Conservation (phyloP, 1,140 invertebrate genomes). For the Lethrus apterus region DNA sequence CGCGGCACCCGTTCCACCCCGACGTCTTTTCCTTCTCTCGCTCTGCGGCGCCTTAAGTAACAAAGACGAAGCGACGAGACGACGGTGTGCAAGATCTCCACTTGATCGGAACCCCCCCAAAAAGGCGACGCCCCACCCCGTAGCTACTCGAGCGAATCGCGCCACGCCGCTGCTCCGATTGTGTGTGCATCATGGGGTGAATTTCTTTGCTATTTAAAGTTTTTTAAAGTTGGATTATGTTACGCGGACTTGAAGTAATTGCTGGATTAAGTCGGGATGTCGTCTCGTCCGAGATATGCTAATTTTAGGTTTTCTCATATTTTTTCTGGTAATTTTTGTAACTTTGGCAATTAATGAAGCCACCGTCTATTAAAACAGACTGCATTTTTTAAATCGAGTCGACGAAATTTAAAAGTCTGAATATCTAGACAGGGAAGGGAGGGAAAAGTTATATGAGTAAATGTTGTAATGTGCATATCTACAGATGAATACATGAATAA, state of each 20-base stretch:
- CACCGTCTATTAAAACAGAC: no score
- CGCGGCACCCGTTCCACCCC: no score
- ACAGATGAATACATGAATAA: no score
- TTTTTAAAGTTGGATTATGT: slow-evolving; percentile 20
- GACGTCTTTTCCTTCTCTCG: neutral
- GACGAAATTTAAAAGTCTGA: no score
- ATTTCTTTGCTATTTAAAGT: slow-evolving; percentile 20
- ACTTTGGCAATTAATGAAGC: no score
- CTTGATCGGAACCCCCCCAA: slow-evolving; percentile 21
- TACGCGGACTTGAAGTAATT: slow-evolving; percentile 18
- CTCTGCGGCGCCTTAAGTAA: slow-evolving; percentile 16
- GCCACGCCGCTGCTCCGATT: slow-evolving; percentile 26
- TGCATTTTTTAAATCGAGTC: no score
- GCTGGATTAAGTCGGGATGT: slow-evolving; percentile 16
- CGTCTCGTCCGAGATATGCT: no score
- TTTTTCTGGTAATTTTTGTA: no score
- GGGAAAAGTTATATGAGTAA: no score
- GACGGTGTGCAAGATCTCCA: slow-evolving; percentile 23
- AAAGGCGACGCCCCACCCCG: slow-evolving; percentile 11
- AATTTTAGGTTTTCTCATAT: no score
- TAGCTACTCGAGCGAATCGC: slow-evolving; percentile 26
- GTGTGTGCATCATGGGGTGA: slow-evolving; percentile 21
- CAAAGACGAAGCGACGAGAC: slow-evolving; percentile 18
- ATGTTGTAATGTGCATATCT: no score
- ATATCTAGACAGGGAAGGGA: no score